These are phyloP conservation scores for Pararge aegeria DNA, from an alignment of 1,140 invertebrate genomes.

Conservation along the genomic window DNA sequence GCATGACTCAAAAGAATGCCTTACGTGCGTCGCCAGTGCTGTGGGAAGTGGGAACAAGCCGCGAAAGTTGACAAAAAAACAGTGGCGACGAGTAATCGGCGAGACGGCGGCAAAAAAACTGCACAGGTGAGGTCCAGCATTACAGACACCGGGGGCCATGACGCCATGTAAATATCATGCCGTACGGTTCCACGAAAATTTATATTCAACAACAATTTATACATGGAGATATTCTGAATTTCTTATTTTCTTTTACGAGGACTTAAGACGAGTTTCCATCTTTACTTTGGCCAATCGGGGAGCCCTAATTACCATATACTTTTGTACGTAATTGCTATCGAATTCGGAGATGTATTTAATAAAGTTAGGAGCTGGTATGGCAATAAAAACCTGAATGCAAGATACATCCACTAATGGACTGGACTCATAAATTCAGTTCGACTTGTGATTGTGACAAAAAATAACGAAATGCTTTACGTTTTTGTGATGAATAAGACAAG, in stretches of 20 bases:
- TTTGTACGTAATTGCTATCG: conserved; percentile 13
- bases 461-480: not conserved
- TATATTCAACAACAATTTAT: conserved; percentile 6
- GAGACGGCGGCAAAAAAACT: conserved; percentile 46
- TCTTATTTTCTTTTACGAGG: not conserved
- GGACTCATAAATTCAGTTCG: not conserved
- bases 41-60: conserved; percentile 35
- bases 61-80: conserved; percentile 69
- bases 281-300: not conserved
- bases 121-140: conserved; percentile 51
- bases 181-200: conserved; percentile 15
- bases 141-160: conserved; percentile 25
- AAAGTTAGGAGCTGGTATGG: conserved; percentile 12
- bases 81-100: conserved; percentile 40
- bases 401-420: conserved; percentile 3
- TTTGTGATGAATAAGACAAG: not conserved
- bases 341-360: conserved; percentile 12
- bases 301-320: conserved; percentile 15
- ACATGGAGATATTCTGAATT: conserved; percentile 2
- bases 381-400: conserved; percentile 3
- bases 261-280: too few relatives aligned
- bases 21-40: conserved; percentile 9
- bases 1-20: conserved; percentile 32
- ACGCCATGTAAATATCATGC: conserved; percentile 31
- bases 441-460: not conserved